Evolutionary conservation across 2,888 invertebrate species (phyloP).

Genomic region (Diarsia brunnea): DNA sequence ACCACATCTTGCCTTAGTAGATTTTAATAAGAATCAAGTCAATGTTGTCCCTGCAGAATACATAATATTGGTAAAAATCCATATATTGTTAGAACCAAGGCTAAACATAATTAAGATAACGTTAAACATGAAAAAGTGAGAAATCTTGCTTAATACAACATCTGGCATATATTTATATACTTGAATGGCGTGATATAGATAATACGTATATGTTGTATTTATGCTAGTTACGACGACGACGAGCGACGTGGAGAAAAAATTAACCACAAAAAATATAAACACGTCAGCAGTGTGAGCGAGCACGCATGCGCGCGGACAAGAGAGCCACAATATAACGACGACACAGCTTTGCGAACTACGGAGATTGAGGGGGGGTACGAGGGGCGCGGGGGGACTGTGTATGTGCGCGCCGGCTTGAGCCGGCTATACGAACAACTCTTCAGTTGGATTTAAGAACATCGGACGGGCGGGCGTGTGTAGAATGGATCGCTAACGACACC

Average conservation of each 20-base stretch:
- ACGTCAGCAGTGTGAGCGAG: conserved; percentile 88
- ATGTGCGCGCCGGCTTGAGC: conserved; percentile 77
- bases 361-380: conserved; percentile 71
- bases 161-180: conserved; percentile 45
- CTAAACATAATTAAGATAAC: conserved; percentile 31
- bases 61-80: neutral
- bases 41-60: neutral
- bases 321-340: conserved; percentile 83
- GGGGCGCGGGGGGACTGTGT: conserved; percentile 70
- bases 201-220: conserved; percentile 44
- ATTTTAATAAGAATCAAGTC: conserved; percentile 4
- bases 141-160: conserved; percentile 39
- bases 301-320: conserved; percentile 85
- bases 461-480: conserved; percentile 90
- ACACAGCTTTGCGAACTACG: conserved; percentile 69
- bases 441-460: conserved; percentile 91
- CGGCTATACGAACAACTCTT: conserved; percentile 77
- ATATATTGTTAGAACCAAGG: conserved; percentile 13
- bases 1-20: neutral
- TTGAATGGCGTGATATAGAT: conserved; percentile 47
- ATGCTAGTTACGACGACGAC: conserved; percentile 66
- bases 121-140: conserved; percentile 26
- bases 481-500: conserved; percentile 90
- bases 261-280: conserved; percentile 88
- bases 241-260: conserved; percentile 76